A percentile compares a stretch with the other conserved stretches of the same genome.
Conservation (phyloP, 2,888 invertebrate species). For the Drosophila affinis region DNA sequence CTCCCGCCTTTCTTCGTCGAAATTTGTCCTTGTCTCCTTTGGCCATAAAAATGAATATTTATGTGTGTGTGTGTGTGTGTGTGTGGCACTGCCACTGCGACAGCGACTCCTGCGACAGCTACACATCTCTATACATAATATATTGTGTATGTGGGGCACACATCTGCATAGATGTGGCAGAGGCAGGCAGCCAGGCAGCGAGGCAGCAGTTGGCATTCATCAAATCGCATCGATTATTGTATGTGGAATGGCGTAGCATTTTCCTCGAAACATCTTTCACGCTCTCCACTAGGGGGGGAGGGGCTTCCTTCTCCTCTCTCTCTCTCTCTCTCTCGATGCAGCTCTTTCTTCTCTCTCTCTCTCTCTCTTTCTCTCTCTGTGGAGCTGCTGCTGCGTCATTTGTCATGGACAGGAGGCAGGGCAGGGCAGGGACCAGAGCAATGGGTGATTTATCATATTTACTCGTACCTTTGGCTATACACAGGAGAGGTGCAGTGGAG, state of each 20-base stretch:
- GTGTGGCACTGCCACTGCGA: not conserved
- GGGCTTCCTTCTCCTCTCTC: not conserved
- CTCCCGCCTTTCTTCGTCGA: not conserved
- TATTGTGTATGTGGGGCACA: slow-evolving; percentile 32
- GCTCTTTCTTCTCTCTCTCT: no score
- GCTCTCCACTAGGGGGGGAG: not conserved
- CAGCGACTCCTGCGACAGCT: no score
- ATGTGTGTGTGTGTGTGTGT: slow-evolving; percentile 32
- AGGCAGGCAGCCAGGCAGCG: not conserved
- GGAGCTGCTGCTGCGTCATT: slow-evolving; percentile 54
- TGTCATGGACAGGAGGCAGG: slow-evolving; percentile 64
- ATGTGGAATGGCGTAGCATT: slow-evolving; percentile 38
- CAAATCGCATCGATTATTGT: slow-evolving; percentile 79
- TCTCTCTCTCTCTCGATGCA: not conserved
- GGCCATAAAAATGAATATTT: slow-evolving; percentile 78
- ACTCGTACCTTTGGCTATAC: slow-evolving; percentile 45
- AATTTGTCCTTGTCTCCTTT: slow-evolving; percentile 59
- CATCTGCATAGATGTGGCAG: slow-evolving; percentile 7
- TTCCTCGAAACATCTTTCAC: slow-evolving; percentile 43
- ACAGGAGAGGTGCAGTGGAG: slow-evolving; percentile 6
- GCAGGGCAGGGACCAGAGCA: slow-evolving; percentile 24
- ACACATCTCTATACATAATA: slow-evolving; percentile 45
- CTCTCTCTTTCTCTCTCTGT: not conserved
- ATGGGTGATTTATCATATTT: slow-evolving; percentile 77
- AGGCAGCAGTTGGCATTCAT: slow-evolving; percentile 58